These are phyloP conservation scores for Polypedilum vanderplanki DNA, from an alignment of 1,140 invertebrate genomes.

Conservation along the genomic window DNA sequence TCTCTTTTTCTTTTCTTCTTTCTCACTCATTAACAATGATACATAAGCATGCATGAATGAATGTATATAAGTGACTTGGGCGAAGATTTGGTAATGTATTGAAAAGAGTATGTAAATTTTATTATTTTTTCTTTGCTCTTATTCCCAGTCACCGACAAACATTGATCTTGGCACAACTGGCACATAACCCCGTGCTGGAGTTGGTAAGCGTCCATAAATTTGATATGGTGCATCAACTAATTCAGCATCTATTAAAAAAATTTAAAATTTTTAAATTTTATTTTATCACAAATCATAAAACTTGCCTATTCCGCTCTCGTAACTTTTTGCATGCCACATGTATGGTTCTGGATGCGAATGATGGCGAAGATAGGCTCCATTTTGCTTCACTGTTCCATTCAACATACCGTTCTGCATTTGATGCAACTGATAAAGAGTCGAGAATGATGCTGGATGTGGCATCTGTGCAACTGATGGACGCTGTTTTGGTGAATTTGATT, in stretches of 20 bases:
- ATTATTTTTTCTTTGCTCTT: not conserved
- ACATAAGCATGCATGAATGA: too few relatives aligned
- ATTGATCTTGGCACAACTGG: constrained; percentile 15
- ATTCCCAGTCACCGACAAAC: constrained; percentile 25
- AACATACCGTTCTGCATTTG: constrained; percentile 32
- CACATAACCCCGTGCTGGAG: not conserved
- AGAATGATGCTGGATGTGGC: constrained; percentile 17
- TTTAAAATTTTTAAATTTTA: not conserved
- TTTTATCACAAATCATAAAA: not conserved
- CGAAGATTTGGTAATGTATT: not conserved
- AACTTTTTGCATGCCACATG: constrained; percentile 81
- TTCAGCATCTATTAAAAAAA: not conserved
- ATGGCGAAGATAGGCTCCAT: not conserved
- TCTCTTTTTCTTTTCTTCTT: too few relatives aligned
- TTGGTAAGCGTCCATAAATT: not conserved
- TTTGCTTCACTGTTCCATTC: not conserved
- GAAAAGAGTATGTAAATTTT: not conserved
- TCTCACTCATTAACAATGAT: too few relatives aligned
- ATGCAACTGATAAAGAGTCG: constrained; percentile 37
- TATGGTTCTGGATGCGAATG: constrained; percentile 49
- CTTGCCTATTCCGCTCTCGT: constrained; percentile 80
- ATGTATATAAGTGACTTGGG: not conserved
- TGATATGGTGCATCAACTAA: not conserved
- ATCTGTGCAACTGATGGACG: constrained; percentile 14
- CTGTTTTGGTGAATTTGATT: not conserved